Percentiles rank a stretch among this genome's conserved stretches.
These are phyloP conservation scores for Penaeus vannamei DNA, from an alignment of 1,140 invertebrate genomes.

Conservation along the genomic window DNA sequence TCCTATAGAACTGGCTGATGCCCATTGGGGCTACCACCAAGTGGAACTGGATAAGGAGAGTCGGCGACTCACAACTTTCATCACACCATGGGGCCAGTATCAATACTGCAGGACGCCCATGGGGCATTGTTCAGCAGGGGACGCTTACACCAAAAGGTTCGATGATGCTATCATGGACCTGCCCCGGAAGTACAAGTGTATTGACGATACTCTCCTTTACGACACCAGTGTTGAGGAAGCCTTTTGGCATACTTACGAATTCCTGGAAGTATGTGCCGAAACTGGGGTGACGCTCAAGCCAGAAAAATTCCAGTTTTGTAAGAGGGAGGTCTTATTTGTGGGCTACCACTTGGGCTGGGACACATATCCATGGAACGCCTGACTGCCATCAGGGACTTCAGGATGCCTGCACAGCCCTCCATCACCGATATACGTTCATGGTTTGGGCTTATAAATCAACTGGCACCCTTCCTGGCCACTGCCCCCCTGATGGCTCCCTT, in stretches of 20 bases:
- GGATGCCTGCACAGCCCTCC: background rate
- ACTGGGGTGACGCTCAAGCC: background rate
- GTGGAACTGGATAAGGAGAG: background rate
- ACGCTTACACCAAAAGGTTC: constrained; percentile 15
- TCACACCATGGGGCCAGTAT: constrained; percentile 25
- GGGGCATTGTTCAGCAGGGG: background rate
- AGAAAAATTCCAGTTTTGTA: background rate
- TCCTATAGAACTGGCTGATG: constrained; percentile 1
- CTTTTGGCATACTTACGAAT: too few species aligned
- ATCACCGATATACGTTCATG: constrained; percentile 12
- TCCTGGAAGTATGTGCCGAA: too few species aligned
- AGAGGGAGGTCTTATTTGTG: background rate
- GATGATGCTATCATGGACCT: constrained; percentile 12
- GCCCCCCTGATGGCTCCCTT: too few species aligned
- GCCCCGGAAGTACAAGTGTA: constrained; percentile 16
- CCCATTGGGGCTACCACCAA: constrained; percentile 5
- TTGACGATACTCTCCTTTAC: too few species aligned
- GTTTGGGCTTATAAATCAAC: constrained; percentile 29
- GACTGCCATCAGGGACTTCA: too few species aligned
- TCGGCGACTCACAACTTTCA: constrained; percentile 14
- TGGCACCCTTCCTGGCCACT: constrained; percentile 25
- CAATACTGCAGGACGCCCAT: constrained; percentile 12
- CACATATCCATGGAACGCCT: too few species aligned
- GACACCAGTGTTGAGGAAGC: too few species aligned
- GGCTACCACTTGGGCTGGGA: too few species aligned